Base-by-base conservation (phyloP, 2,888 invertebrate species). In the Lymantria dispar region DNA sequence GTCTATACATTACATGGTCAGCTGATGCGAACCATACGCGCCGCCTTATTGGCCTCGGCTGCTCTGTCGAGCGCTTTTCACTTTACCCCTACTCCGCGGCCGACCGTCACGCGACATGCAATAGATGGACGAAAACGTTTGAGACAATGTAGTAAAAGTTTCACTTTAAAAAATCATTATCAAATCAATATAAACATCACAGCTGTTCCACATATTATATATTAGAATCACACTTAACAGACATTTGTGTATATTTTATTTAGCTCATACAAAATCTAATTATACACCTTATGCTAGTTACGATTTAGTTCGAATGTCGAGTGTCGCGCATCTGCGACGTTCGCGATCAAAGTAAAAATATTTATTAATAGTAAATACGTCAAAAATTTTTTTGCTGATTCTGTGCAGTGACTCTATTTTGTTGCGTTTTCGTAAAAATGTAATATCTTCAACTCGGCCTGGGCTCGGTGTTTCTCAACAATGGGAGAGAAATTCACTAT, bases 191-290 rank as follows among this genome's bases (percentile, higher is more conserved):
- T 48, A 52, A 65, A 61, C 66, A 70, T 36, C 48, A 45, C 47
- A 60, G 47, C 33, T 45, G 44, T 33, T 50, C 49, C 54, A n/a
- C n/a, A 60, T 52, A 56, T 48, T 56, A 22, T 22, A 46, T 52
- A 56, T 46, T 59, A 58, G 57, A 64, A 55, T 52, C 70, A 70
- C 68, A 60, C 64, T 56, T 64, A 61, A 80, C 76, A 78, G 68
- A 72, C n/a, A n/a, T n/a, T n/a, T 64, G 46, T 83, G 86, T 87
- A 87, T 83, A 85, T 83, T 86, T 85, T 50, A 66, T 80, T 83
- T 87, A 85, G 80, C 76, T 81, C 83, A 88, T 90, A 90, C 81
- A 90, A 88, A 90, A 87, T 84, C 87, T 88, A 87, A 76, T 80
- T 80, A 82, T 74, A 80, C 75, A 77, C 67, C 80, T 80, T 85